Conservation (phyloP, 1,140 invertebrate species). For the Lutraria rhynchaena region DNA sequence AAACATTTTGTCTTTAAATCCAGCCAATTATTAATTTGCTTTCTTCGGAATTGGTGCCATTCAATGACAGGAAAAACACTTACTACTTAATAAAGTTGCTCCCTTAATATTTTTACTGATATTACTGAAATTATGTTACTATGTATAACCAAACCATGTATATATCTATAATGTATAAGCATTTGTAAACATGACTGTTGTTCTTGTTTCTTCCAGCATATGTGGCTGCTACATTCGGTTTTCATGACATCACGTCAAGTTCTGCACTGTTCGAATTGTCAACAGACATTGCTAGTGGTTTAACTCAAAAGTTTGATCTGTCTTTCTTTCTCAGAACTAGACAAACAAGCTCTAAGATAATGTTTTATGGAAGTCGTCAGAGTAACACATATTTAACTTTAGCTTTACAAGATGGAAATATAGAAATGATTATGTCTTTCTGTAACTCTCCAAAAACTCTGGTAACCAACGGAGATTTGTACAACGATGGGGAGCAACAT, state of each 20-base stretch:
- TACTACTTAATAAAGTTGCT: too few species aligned
- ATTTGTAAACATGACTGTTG: too few species aligned
- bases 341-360: conserved; percentile 91
- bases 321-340: conserved; percentile 96
- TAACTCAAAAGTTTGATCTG: conserved; percentile 87
- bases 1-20: too few species aligned
- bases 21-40: too few species aligned
- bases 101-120: too few species aligned
- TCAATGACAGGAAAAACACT: too few species aligned
- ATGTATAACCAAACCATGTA: too few species aligned
- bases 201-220: conserved; percentile 64
- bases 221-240: conserved; percentile 69
- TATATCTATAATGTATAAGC: too few species aligned
- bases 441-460: conserved; percentile 46
- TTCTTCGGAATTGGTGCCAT: too few species aligned
- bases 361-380: conserved; percentile 88
- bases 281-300: background rate
- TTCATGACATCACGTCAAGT: conserved; percentile 40
- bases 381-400: conserved; percentile 65
- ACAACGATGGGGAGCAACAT: conserved; percentile 93
- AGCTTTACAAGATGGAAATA: conserved; percentile 89
- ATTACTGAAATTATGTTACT: too few species aligned
- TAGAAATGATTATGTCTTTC: conserved; percentile 89
- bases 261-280: conserved; percentile 61
- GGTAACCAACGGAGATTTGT: conserved; percentile 76